Evolutionary conservation across 2,888 invertebrate species (phyloP).

Genomic region (Steinernema hermaphroditum): DNA sequence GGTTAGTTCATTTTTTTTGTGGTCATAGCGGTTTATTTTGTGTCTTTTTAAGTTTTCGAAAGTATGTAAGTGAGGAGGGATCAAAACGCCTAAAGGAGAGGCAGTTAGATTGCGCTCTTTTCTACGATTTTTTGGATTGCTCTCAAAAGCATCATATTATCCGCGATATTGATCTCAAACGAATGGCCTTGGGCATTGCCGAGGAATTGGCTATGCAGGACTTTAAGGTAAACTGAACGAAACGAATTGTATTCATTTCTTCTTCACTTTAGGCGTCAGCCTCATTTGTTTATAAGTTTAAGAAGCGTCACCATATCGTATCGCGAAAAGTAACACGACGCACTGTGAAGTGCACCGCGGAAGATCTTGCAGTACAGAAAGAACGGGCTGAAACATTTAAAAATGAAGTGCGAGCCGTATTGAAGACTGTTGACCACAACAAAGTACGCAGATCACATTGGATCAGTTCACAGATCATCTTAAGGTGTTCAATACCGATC

Average conservation of each 20-base stretch:
- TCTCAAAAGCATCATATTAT: neutral
- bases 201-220: neutral
- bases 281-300: neutral
- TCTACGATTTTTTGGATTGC: neutral
- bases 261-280: neutral
- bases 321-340: neutral
- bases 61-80: neutral
- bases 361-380: neutral
- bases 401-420: neutral
- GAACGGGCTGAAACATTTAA: neutral
- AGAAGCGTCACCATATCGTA: neutral
- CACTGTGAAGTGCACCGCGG: neutral
- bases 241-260: neutral
- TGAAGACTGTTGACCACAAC: neutral
- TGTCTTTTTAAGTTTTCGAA: neutral
- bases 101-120: neutral
- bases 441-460: neutral
- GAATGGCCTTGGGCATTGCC: neutral
- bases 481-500: conserved; percentile 20
- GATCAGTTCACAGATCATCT: too few species aligned
- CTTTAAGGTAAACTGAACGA: neutral
- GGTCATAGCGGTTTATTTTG: too few species aligned
- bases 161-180: neutral
- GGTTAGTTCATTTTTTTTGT: neutral
- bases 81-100: neutral